Evolutionary conservation across 2,888 invertebrate species (phyloP).

Genomic region (Tromatobia lineatoria): DNA sequence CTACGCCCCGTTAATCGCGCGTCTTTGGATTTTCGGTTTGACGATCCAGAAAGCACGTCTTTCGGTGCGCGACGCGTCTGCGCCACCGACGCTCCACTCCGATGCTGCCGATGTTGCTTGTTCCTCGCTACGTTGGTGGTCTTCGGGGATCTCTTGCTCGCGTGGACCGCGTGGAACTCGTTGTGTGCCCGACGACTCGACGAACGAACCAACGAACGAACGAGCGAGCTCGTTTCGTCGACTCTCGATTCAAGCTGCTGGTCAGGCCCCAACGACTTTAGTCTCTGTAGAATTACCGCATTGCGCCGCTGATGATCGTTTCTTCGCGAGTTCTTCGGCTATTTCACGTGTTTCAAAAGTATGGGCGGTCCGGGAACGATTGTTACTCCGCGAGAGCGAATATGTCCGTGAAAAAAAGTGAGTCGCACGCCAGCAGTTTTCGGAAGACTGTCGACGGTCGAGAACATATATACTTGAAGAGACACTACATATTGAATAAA

Average conservation of each 20-base stretch:
- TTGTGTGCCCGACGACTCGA: constrained; percentile 60
- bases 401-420: neutral
- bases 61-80: constrained; percentile 64
- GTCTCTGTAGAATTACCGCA: constrained; percentile 49
- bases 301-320: constrained; percentile 28
- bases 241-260: constrained; percentile 6
- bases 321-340: constrained; percentile 45
- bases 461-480: neutral
- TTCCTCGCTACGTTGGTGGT: constrained; percentile 68
- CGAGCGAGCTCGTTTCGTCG: constrained; percentile 64
- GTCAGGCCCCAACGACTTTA: constrained; percentile 36
- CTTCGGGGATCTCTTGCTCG: constrained; percentile 66
- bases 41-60: constrained; percentile 54
- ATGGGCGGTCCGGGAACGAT: constrained; percentile 9
- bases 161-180: constrained; percentile 67
- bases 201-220: constrained; percentile 44
- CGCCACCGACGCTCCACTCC: constrained; percentile 45
- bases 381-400: neutral
- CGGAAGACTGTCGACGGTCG: neutral
- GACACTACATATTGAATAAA: neutral
- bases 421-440: neutral
- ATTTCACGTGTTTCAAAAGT: constrained; percentile 61
- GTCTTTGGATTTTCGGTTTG: constrained; percentile 58
- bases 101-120: constrained; percentile 37
- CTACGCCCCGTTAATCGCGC: constrained; percentile 49